Evolutionary conservation across 1,140 invertebrate genomes (phyloP), one percentile per base, ranked within the genome.

Genomic region (Drosophila murphyi): DNA sequence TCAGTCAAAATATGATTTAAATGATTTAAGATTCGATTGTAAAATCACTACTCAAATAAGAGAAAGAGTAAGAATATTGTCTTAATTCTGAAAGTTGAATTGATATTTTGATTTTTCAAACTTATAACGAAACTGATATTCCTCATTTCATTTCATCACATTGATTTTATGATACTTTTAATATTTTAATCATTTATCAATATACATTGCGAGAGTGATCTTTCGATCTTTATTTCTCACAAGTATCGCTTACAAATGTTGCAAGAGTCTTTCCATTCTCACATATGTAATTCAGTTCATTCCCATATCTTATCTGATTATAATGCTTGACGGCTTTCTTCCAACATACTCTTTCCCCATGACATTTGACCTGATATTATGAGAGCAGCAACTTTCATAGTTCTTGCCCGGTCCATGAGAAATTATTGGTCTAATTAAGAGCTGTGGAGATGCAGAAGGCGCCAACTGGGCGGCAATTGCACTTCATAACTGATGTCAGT

Each of bases 341-440:
- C 51, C 8, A 7, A 35, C 54, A 57, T 5, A n/a, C 54, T 51
- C 32, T 37, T 65, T 57, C 37, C 43, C 20, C 47, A 37, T 39
- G 39, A 59, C 48, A 65, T 57, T 67, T 59, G 62, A 52, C 55
- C 10, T 34, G 41, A 4, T 5, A 34, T 5, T 4, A 34, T 34
- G 34, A 34, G 34, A 4, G 34, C 34, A n/a, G 39, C 39, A 31
- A 51, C 50, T 51, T 51, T 51, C 10, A 31, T 10, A 32, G 4
- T 52, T n/a, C 20, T 20, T 20, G 20, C 20, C 20, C 20, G 20
- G 5, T 32, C 4, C 37, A 31, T 35, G 39, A 12, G 52, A 62
- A 71, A 85, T 88, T 72, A 78, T 80, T 68, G 67, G 70, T 52
- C 57, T 89, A 89, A 88, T 88, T 89, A 83, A 88, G 67, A 43